Evolutionary conservation across 1,140 invertebrate genomes (phyloP).

Genomic region (Temnothorax longispinosus): DNA sequence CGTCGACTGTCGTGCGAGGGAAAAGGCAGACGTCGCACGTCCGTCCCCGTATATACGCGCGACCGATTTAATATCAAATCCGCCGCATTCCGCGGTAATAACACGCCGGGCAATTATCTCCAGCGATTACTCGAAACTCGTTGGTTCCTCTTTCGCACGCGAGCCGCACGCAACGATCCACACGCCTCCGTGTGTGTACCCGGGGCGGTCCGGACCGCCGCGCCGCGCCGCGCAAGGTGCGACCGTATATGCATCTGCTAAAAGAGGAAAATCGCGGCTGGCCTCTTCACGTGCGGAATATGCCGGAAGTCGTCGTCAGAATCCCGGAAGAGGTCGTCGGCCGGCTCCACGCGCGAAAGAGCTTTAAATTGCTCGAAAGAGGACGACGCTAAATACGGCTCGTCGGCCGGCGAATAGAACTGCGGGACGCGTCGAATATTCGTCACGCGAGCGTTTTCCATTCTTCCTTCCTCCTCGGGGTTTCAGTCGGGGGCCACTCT

Average conservation of each 20-base stretch:
- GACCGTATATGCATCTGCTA: constrained; percentile 56
- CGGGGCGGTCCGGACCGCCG: constrained; percentile 28
- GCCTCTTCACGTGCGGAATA: constrained; percentile 63
- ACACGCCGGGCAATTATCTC: constrained; percentile 72
- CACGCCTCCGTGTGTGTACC: not conserved
- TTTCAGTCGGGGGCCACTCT: not conserved
- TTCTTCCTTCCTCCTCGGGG: constrained; percentile 27
- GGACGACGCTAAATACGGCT: constrained; percentile 51
- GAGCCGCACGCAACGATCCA: constrained; percentile 64
- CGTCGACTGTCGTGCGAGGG: not conserved
- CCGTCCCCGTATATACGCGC: not conserved
- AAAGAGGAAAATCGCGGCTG: constrained; percentile 67
- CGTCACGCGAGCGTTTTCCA: constrained; percentile 47
- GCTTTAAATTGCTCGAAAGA: constrained; percentile 52
- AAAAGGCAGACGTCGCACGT: not conserved
- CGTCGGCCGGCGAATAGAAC: constrained; percentile 33
- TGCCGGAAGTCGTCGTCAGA: constrained; percentile 70
- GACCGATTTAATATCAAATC: constrained; percentile 69
- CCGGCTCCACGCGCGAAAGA: constrained; percentile 40
- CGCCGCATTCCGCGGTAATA: constrained; percentile 69
- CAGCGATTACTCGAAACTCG: constrained; percentile 66
- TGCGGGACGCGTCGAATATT: constrained; percentile 46
- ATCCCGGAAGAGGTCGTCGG: constrained; percentile 66
- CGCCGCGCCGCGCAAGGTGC: constrained; percentile 15
- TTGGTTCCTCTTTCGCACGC: constrained; percentile 65